Conservation (phyloP, 2,888 invertebrate genomes). For the Gastrophysa polygoni region DNA sequence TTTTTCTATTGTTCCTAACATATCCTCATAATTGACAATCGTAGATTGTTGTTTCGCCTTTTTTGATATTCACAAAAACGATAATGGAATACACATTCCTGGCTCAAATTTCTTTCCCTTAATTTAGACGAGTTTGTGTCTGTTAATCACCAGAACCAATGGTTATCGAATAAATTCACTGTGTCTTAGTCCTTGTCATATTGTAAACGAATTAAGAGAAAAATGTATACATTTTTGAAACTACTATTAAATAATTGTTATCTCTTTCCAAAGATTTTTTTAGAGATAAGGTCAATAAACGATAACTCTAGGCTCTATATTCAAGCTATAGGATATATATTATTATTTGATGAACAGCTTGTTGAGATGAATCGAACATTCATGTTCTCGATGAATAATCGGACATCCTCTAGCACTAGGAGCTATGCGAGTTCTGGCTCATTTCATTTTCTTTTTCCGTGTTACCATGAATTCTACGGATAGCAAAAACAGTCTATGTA, state of each 20-base stretch:
- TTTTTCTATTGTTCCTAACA: neutral
- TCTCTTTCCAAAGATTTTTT: constrained; percentile 61
- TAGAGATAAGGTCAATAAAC: constrained; percentile 55
- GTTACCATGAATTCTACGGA: no score
- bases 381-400: constrained; percentile 37
- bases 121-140: constrained; percentile 7
- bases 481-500: no score
- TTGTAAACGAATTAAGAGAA: constrained; percentile 58
- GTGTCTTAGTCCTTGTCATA: constrained; percentile 61
- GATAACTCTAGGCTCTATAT: constrained; percentile 54
- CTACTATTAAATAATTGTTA: constrained; percentile 56
- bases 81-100: neutral
- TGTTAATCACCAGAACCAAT: constrained; percentile 24
- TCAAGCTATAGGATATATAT: constrained; percentile 39
- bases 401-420: no score
- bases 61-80: neutral
- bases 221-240: constrained; percentile 56
- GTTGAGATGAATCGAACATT: constrained; percentile 39
- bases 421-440: no score
- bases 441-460: no score
- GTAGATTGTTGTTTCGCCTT: neutral
- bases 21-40: neutral
- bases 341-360: constrained; percentile 40
- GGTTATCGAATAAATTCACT: constrained; percentile 58
- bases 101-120: neutral